Evolutionary conservation across 2,888 invertebrate species (phyloP).

Genomic region (Anoplius nigerrimus): DNA sequence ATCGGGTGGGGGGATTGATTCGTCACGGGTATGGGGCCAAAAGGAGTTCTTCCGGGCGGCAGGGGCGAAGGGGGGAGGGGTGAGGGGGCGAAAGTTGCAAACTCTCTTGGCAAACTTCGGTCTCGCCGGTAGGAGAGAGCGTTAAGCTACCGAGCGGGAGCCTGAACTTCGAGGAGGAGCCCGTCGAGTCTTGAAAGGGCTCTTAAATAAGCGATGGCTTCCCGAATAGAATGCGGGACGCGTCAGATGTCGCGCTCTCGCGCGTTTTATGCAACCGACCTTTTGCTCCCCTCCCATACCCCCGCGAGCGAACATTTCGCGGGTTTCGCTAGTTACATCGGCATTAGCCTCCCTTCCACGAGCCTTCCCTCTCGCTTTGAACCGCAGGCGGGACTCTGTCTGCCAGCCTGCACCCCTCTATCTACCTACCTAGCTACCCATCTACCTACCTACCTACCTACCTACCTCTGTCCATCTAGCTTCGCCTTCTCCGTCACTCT

Average conservation of each 20-base stretch:
- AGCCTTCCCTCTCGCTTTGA: too few relatives aligned
- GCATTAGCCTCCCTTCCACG: too few relatives aligned
- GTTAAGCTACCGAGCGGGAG: constrained; percentile 23
- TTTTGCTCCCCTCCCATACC: too few relatives aligned
- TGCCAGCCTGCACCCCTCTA: background rate
- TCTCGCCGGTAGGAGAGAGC: background rate
- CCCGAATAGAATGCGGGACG: constrained; percentile 13
- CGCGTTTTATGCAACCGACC: constrained; percentile 44
- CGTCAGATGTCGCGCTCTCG: constrained; percentile 45
- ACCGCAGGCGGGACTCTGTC: too few relatives aligned
- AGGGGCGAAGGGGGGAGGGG: too few relatives aligned
- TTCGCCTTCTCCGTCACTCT: background rate
- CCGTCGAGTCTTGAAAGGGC: constrained; percentile 10
- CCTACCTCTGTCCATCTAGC: background rate
- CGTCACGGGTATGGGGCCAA: background rate
- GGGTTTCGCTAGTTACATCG: too few relatives aligned
- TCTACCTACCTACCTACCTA: background rate
- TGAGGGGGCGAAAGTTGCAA: background rate
- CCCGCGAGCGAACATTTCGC: background rate
- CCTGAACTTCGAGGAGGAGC: background rate
- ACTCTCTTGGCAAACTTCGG: background rate
- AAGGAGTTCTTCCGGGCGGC: constrained; percentile 4
- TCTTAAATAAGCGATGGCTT: constrained; percentile 28
- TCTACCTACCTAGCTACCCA: background rate
- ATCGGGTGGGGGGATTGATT: too few relatives aligned